phyloP scores from a whole-genome alignment of 1,140 invertebrate genomes.

The Chymomyza costata region DNA sequence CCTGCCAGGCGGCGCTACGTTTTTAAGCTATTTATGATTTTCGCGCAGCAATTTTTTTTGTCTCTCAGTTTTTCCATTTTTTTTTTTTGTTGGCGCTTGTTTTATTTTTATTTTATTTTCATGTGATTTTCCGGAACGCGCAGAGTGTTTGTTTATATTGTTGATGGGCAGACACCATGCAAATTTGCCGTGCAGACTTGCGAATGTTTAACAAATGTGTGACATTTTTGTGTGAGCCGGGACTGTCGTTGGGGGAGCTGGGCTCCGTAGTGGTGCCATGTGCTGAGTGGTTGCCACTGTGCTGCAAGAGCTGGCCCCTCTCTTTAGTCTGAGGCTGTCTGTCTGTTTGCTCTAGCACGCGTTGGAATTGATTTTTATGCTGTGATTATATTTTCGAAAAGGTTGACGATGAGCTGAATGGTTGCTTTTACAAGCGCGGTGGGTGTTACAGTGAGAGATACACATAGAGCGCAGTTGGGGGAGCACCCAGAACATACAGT shows the following conservation, averaged over 20 bases:
- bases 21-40: constrained; percentile 69
- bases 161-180: constrained; percentile 12
- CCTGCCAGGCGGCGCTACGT: constrained; percentile 56
- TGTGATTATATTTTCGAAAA: constrained; percentile 74
- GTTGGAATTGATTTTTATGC: constrained; percentile 72
- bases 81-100: constrained; percentile 41
- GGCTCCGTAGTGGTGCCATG: constrained; percentile 4
- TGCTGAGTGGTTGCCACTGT: constrained; percentile 15
- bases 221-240: constrained; percentile 55
- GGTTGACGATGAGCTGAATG: constrained; percentile 58
- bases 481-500: no score
- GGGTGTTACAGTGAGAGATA: no score
- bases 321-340: constrained; percentile 25
- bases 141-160: constrained; percentile 53
- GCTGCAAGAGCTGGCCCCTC: not conserved
- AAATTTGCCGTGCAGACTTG: constrained; percentile 44
- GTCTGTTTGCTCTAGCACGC: constrained; percentile 51
- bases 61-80: constrained; percentile 21
- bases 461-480: no score
- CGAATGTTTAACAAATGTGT: constrained; percentile 72
- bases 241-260: constrained; percentile 1
- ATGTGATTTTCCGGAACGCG: constrained; percentile 60
- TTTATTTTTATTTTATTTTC: constrained; percentile 68
- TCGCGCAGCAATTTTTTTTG: constrained; percentile 26
- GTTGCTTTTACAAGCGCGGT: no score